phyloP scores from a whole-genome alignment of 2,797 vertebrate genomes.

The Tauraco hartlaubi region DNA sequence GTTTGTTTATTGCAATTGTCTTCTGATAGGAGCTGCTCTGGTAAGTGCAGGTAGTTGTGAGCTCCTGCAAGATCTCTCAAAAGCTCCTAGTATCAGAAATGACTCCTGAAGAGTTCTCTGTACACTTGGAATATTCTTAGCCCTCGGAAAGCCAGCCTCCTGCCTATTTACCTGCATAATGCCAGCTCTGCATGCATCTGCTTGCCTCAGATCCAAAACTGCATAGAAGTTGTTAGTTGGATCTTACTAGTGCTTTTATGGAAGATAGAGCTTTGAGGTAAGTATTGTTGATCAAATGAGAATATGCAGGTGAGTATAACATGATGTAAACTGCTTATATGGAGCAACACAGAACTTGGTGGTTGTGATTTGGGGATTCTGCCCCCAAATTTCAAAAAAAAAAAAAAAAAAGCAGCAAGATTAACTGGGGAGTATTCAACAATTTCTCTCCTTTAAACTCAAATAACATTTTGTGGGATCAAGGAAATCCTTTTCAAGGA shows the following conservation, averaged over 20 bases:
- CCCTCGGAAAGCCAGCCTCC: neutral
- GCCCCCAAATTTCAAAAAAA: neutral
- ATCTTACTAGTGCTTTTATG: neutral
- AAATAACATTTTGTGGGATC: neutral
- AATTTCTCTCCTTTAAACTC: neutral
- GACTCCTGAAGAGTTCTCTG: neutral
- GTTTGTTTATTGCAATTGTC: neutral
- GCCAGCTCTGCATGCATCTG: neutral
- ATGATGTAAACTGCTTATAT: neutral
- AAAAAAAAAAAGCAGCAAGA: neutral
- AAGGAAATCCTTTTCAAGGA: neutral
- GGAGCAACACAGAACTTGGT: neutral
- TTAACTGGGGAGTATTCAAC: neutral
- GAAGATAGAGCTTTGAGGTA: neutral
- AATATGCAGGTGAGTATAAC: neutral
- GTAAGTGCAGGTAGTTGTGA: neutral
- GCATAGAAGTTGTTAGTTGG: too few relatives aligned
- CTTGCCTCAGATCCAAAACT: neutral
- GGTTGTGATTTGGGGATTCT: neutral
- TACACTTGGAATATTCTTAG: neutral
- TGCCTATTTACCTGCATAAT: neutral
- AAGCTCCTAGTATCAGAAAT: neutral
- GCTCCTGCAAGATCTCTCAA: neutral
- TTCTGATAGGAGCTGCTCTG: neutral
- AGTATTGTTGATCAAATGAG: neutral